phyloP scores from a whole-genome alignment of 2,113 vertebrate species.

The Alligator sinensis region DNA sequence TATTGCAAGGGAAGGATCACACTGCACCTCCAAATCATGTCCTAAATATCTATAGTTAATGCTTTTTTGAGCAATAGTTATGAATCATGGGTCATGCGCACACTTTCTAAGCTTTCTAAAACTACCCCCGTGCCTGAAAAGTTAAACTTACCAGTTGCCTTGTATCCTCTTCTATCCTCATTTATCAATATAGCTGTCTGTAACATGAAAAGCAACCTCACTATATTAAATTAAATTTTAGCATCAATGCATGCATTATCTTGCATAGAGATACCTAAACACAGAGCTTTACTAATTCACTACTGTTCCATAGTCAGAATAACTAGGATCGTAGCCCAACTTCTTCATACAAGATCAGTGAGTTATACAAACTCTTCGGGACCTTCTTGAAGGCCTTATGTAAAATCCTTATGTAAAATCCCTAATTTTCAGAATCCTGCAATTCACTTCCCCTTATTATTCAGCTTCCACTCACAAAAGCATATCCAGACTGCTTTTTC shows the following conservation, averaged over 20 bases:
- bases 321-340: no score
- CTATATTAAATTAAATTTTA: not conserved
- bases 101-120: not conserved
- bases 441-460: no score
- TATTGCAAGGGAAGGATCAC: not conserved
- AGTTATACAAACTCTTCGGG: no score
- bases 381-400: no score
- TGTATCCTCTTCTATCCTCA: not conserved
- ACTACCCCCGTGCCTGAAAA: not conserved
- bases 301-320: no score
- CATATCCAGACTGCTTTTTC: no score
- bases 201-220: not conserved
- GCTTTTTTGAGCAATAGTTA: not conserved
- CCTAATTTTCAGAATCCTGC: no score
- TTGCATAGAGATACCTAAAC: no score
- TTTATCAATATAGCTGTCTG: not conserved
- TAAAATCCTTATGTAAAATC: no score
- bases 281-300: no score
- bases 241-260: not conserved
- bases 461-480: no score
- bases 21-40: not conserved
- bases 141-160: not conserved
- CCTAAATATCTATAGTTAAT: not conserved
- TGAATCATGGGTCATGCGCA: not conserved
- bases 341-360: no score